A percentile compares a stretch with the other conserved stretches of the same genome.
Evolutionary conservation across 2,888 invertebrate species (phyloP).

Genomic region (Agrilus mali): DNA sequence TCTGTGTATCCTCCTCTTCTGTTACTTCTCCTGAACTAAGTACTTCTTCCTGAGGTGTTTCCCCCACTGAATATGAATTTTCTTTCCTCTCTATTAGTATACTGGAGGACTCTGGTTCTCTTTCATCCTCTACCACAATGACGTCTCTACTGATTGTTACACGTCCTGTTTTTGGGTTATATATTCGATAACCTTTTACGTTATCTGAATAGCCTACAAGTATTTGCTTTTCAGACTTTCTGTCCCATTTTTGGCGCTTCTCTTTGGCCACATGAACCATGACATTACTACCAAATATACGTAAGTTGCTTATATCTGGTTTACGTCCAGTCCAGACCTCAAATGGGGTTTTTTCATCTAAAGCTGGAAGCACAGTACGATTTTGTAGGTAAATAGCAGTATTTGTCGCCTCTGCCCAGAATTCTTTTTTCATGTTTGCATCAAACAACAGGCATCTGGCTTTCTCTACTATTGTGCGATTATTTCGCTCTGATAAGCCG

Average conservation of each 20-base stretch:
- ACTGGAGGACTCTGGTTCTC: not conserved
- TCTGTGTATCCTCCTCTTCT: too few species aligned
- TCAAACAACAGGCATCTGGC: constrained; percentile 9
- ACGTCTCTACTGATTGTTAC: constrained; percentile 6
- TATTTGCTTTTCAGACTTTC: constrained; percentile 5
- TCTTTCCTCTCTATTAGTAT: constrained; percentile 2
- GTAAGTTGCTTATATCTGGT: constrained; percentile 15
- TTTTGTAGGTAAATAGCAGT: constrained; percentile 6
- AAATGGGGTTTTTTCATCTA: constrained; percentile 6
- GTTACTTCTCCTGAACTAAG: too few species aligned
- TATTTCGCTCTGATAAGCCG: too few species aligned
- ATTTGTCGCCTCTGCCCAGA: constrained; percentile 1
- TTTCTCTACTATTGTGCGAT: constrained; percentile 18
- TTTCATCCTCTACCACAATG: constrained; percentile 3
- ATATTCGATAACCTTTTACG: constrained; percentile 7
- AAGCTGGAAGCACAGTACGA: constrained; percentile 1
- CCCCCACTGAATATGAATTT: constrained; percentile 5
- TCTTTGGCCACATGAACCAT: constrained; percentile 6
- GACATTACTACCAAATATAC: constrained; percentile 5
- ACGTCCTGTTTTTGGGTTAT: constrained; percentile 1
- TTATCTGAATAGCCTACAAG: constrained; percentile 4
- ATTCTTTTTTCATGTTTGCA: not conserved
- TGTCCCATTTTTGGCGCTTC: constrained; percentile 7
- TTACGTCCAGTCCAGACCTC: constrained; percentile 9
- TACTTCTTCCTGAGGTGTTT: not conserved